Conservation (phyloP, 2,888 invertebrate species). For the Epinotia nisella region DNA sequence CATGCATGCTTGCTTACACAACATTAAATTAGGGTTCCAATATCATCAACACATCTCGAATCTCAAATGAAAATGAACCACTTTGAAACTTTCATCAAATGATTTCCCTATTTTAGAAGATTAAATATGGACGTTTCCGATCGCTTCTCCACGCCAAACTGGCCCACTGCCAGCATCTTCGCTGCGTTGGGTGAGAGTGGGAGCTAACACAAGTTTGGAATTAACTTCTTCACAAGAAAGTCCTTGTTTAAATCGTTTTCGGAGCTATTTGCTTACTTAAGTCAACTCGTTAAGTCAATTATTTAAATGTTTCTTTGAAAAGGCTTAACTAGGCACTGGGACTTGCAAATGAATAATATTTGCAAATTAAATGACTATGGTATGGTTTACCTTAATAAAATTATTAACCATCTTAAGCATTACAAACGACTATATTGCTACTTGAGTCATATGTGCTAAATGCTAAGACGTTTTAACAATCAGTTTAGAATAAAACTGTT, state of each 20-base stretch:
- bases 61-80: slow-evolving; percentile 17
- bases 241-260: background rate
- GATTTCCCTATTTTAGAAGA: slow-evolving; percentile 46
- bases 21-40: background rate
- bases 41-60: background rate
- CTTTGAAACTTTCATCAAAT: slow-evolving; percentile 27
- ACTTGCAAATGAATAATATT: background rate
- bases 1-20: background rate
- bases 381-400: no score
- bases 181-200: background rate
- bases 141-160: slow-evolving; percentile 62
- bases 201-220: slow-evolving; percentile 16
- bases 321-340: background rate
- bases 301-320: background rate
- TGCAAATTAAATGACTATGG: no score
- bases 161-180: slow-evolving; percentile 62
- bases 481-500: background rate
- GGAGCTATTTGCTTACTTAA: background rate
- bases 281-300: background rate
- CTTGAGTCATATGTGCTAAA: no score
- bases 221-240: slow-evolving; percentile 12
- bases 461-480: background rate
- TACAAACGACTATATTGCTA: no score
- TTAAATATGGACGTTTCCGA: slow-evolving; percentile 37
- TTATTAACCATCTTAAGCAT: no score